Conservation (phyloP, 2,113 vertebrate species). For the Cebus imitator region DNA sequence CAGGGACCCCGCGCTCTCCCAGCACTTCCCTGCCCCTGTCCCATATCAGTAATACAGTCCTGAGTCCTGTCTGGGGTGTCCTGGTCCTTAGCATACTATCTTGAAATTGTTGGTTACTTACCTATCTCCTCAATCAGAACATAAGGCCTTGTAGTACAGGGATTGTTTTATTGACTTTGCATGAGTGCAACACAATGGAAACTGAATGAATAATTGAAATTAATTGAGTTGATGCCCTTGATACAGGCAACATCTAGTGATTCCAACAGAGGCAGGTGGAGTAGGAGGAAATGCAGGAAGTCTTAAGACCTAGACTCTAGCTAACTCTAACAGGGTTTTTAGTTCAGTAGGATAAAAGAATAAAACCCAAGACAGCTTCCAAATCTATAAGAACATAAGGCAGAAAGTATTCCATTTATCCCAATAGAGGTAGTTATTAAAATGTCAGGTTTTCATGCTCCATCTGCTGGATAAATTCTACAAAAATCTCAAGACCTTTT, state of each 20-base stretch:
- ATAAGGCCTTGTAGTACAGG: not conserved
- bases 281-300: not conserved
- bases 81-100: not conserved
- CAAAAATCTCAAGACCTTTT: conserved; percentile 29
- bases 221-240: not conserved
- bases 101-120: not conserved
- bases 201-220: not conserved
- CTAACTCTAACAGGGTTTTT: not conserved
- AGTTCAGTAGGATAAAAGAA: not conserved
- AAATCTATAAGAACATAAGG: not conserved
- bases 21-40: too few relatives aligned
- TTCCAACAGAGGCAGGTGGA: not conserved
- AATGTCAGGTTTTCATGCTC: conserved; percentile 68
- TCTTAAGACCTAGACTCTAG: not conserved
- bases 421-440: not conserved
- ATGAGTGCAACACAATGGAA: not conserved
- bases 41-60: not conserved
- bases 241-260: not conserved
- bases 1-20: too few relatives aligned
- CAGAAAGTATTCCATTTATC: not conserved
- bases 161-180: not conserved
- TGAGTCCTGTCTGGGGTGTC: not conserved
- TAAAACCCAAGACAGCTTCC: not conserved
- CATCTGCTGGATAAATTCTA: conserved; percentile 65
- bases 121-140: not conserved